A percentile compares a stretch with the other conserved stretches of the same genome.
phyloP scores from a whole-genome alignment of 2,797 vertebrate species.

The Manis crassicaudata region DNA sequence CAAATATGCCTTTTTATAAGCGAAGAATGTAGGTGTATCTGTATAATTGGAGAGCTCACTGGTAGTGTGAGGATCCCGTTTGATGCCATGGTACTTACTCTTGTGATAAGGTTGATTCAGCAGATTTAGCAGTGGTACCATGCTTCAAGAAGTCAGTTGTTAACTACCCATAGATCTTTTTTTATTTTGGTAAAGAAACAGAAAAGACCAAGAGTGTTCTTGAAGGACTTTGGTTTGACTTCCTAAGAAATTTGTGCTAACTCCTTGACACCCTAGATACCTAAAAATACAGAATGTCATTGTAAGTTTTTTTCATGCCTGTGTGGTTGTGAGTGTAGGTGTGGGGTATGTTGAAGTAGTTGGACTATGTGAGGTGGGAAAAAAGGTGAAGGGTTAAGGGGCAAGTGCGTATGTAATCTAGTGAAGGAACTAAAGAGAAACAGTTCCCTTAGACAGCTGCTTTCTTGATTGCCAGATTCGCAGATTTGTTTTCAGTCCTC shows the following conservation, averaged over 20 bases:
- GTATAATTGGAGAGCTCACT: background rate
- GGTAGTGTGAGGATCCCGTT: background rate
- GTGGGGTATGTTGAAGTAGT: background rate
- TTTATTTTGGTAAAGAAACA: slow-evolving; percentile 18
- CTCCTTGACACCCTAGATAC: background rate
- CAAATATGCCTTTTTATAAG: background rate
- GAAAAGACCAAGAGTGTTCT: background rate
- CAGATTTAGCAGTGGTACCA: background rate
- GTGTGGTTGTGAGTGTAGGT: background rate
- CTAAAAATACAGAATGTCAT: background rate
- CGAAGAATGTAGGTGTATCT: background rate
- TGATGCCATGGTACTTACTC: background rate
- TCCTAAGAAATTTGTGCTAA: slow-evolving; percentile 12
- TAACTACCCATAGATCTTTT: background rate
- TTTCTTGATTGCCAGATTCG: background rate
- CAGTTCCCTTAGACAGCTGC: background rate
- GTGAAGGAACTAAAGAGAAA: background rate
- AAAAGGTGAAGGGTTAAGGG: background rate
- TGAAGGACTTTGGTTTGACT: background rate
- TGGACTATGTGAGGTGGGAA: background rate
- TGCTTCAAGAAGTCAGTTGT: background rate
- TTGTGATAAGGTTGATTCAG: background rate
- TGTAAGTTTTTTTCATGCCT: background rate
- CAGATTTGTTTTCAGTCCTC: background rate
- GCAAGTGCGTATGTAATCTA: background rate